phyloP scores from a whole-genome alignment of 2,113 vertebrate species.

The Physeter macrocephalus region DNA sequence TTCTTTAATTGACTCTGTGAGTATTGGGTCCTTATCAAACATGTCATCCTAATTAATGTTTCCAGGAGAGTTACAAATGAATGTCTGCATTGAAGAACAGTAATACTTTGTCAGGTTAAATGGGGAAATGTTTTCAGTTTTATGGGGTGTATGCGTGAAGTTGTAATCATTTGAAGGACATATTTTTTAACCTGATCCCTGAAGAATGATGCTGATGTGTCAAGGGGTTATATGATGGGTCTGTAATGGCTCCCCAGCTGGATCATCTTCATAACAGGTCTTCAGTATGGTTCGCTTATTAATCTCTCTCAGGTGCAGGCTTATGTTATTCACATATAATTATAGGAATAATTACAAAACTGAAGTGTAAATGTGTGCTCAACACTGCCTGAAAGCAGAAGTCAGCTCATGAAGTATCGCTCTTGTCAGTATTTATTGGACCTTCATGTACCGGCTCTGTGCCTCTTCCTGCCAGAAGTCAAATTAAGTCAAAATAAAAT shows the following conservation, averaged over 20 bases:
- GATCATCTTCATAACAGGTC: background rate
- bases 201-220: background rate
- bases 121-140: background rate
- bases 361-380: background rate
- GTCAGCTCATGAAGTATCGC: background rate
- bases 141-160: background rate
- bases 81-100: background rate
- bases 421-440: background rate
- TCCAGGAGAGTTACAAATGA: background rate
- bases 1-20: background rate
- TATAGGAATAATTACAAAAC: background rate
- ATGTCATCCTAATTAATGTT: background rate
- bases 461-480: background rate
- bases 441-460: background rate
- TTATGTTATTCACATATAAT: background rate
- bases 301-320: background rate
- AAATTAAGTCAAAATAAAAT: background rate
- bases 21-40: background rate
- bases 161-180: background rate
- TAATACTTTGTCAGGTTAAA: background rate
- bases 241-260: background rate
- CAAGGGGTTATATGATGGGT: background rate
- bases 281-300: background rate
- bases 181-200: background rate
- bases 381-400: too few relatives aligned